Conservation (phyloP, 2,888 invertebrate species). For the Lepidonotus clava region DNA sequence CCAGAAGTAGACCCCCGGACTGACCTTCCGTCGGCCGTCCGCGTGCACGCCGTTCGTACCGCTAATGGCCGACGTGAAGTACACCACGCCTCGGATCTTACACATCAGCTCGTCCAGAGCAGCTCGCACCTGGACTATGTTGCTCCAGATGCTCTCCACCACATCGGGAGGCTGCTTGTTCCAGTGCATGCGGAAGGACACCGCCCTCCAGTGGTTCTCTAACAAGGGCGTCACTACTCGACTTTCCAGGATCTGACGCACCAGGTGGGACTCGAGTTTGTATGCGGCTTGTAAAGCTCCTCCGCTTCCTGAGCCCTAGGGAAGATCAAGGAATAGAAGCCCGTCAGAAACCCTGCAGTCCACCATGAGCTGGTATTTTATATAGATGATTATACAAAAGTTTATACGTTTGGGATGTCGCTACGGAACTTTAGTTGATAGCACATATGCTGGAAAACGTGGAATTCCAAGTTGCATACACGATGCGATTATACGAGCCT, state of each 20-base stretch:
- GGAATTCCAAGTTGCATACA: no score
- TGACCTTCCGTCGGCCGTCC: neutral
- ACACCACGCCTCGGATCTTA: neutral
- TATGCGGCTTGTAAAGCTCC: neutral
- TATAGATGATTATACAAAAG: no score
- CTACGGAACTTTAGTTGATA: no score
- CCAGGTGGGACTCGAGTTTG: neutral
- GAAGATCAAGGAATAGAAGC: no score
- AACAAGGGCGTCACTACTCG: neutral
- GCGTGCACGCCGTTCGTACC: neutral
- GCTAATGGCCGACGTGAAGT: neutral
- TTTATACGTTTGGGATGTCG: no score
- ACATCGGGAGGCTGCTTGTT: neutral
- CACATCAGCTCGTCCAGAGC: neutral
- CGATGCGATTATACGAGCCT: no score
- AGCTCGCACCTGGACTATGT: neutral
- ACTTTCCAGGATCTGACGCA: neutral
- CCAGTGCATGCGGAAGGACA: conserved; percentile 31
- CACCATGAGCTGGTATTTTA: no score
- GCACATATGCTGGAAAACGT: no score
- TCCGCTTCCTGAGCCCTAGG: neutral
- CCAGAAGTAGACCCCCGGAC: conserved; percentile 7
- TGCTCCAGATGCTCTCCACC: neutral
- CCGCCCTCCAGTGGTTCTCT: neutral
- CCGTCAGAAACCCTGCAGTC: no score